Evolutionary conservation across 2,888 invertebrate species (phyloP).

Genomic region (Oligia latruncula): DNA sequence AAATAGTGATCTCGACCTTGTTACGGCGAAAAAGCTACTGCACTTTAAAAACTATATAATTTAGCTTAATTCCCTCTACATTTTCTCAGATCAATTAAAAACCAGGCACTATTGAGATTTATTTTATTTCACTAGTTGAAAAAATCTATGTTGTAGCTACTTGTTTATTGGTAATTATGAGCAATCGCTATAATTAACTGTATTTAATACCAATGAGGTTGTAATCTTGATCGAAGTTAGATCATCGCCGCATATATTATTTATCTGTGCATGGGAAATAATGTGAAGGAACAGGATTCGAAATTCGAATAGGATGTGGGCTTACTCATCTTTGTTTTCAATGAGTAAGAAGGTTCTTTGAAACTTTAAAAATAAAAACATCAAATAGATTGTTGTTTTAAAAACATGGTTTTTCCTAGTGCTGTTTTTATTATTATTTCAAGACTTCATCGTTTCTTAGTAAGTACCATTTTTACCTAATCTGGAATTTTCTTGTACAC

Average conservation of each 20-base stretch:
- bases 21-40: constrained; percentile 53
- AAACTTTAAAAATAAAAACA: constrained; percentile 47
- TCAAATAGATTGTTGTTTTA: constrained; percentile 21
- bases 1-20: constrained; percentile 48
- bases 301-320: constrained; percentile 72
- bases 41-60: constrained; percentile 41
- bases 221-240: constrained; percentile 76
- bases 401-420: constrained; percentile 24
- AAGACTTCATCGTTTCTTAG: constrained; percentile 16
- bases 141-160: constrained; percentile 54
- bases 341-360: constrained; percentile 69
- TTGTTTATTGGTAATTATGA: constrained; percentile 70
- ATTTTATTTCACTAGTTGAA: constrained; percentile 53
- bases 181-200: constrained; percentile 77
- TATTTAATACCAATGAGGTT: constrained; percentile 75
- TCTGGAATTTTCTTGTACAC: constrained; percentile 4
- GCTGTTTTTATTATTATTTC: constrained; percentile 22
- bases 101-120: constrained; percentile 47
- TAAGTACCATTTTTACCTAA: constrained; percentile 12
- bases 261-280: constrained; percentile 75
- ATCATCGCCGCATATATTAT: constrained; percentile 73
- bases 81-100: constrained; percentile 61
- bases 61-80: constrained; percentile 35
- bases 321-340: constrained; percentile 73
- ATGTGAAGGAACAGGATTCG: constrained; percentile 74